Conservation (phyloP, 2,113 vertebrate genomes). For the Oryctolagus cuniculus region DNA sequence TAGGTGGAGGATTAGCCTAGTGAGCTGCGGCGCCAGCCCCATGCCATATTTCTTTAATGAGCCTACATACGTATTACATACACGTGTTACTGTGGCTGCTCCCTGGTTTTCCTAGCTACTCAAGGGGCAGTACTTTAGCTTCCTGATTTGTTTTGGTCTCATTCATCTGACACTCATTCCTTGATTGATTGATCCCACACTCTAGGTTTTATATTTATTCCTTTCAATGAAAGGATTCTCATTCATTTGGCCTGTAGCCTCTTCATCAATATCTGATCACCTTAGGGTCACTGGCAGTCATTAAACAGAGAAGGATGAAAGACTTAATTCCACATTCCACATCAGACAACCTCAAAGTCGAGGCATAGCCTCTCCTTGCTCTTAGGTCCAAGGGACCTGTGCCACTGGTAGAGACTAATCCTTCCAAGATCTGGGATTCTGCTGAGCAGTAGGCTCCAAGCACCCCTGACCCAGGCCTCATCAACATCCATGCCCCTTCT, state of each 20-base stretch:
- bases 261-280: neutral
- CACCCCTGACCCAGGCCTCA: rapidly evolving
- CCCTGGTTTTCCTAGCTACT: neutral
- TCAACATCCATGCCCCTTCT: neutral
- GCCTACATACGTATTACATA: neutral
- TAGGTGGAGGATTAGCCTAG: no score
- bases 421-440: neutral
- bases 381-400: neutral
- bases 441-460: neutral
- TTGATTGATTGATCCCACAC: neutral
- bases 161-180: neutral
- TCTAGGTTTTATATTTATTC: neutral
- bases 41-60: rapidly evolving
- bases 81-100: no score
- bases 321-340: neutral
- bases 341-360: neutral
- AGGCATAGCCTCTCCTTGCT: neutral
- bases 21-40: no score
- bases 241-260: neutral
- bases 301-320: neutral
- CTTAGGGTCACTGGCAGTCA: neutral
- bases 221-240: neutral
- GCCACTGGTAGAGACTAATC: neutral
- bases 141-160: neutral
- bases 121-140: neutral